Evolutionary conservation across 2,888 invertebrate species (phyloP).

Genomic region (Neoaliturus tenellus): DNA sequence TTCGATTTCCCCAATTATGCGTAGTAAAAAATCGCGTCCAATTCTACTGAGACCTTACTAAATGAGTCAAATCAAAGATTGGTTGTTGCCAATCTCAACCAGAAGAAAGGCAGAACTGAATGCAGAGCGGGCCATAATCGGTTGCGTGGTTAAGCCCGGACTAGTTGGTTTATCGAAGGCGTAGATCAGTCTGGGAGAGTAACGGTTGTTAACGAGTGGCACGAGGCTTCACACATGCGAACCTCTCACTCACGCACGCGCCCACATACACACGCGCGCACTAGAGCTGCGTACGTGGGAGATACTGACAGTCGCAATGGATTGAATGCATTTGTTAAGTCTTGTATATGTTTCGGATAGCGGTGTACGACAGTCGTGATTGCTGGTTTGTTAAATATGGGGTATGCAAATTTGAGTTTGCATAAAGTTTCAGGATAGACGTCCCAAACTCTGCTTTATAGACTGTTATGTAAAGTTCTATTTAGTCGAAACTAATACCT

Average conservation of each 20-base stretch:
- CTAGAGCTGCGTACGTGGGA: background rate
- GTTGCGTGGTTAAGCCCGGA: background rate
- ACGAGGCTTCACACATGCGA: slow-evolving; percentile 16
- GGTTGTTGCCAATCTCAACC: too few relatives aligned
- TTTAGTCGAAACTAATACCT: too few relatives aligned
- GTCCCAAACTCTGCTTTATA: too few relatives aligned
- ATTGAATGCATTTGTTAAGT: background rate
- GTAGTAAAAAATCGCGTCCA: too few relatives aligned
- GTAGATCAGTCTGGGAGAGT: slow-evolving; percentile 22
- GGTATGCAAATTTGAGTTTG: background rate
- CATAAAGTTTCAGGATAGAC: too few relatives aligned
- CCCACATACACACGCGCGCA: background rate
- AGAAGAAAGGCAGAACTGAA: too few relatives aligned
- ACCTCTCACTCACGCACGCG: slow-evolving; percentile 8
- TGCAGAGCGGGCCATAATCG: background rate
- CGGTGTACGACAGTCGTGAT: background rate
- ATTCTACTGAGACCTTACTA: too few relatives aligned
- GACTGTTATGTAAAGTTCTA: too few relatives aligned
- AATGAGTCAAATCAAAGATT: too few relatives aligned
- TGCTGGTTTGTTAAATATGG: background rate
- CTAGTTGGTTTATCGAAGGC: slow-evolving; percentile 24
- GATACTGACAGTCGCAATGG: background rate
- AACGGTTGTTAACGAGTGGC: slow-evolving; percentile 15
- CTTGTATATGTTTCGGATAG: background rate
- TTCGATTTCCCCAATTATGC: too few relatives aligned